Conservation (phyloP, 30 jellyfish, hydroid and myxozoan genomes). For the Nemopilema nomurai region DNA sequence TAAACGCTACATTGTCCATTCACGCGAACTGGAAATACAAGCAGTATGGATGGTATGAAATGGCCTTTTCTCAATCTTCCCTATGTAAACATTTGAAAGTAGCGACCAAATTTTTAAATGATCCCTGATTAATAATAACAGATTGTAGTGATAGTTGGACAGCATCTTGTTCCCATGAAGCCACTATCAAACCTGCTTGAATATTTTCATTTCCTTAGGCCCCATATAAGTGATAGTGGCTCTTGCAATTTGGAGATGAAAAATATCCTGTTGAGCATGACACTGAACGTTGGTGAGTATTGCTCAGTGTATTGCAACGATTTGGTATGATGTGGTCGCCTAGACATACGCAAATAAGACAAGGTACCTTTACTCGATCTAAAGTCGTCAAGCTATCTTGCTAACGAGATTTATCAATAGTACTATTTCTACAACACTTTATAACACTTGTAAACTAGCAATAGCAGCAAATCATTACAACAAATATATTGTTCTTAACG, state of each 20-base stretch:
- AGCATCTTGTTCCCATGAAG: neutral
- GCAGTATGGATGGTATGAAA: constrained; percentile 74
- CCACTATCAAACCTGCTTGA: neutral
- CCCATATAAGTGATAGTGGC: constrained; percentile 93
- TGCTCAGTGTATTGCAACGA: neutral
- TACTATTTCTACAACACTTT: too few relatives aligned
- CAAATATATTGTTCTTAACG: too few relatives aligned
- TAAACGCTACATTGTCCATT: constrained; percentile 69
- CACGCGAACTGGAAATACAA: constrained; percentile 86
- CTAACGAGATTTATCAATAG: too few relatives aligned
- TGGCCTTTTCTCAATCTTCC: too few relatives aligned
- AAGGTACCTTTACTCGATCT: too few relatives aligned
- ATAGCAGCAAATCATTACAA: too few relatives aligned
- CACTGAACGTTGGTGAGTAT: constrained; percentile 72
- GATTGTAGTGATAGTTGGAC: neutral
- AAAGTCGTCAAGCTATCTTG: too few relatives aligned
- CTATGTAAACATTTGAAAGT: too few relatives aligned
- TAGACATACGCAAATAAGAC: neutral
- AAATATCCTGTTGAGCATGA: constrained; percentile 43
- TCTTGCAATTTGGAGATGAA: constrained; percentile 60
- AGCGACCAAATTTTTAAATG: too few relatives aligned
- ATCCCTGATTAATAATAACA: too few relatives aligned
- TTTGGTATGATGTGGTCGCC: too few relatives aligned
- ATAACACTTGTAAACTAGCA: too few relatives aligned
- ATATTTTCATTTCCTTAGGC: constrained; percentile 69